Base-by-base conservation (phyloP, 2,888 invertebrate species). In the Xestia rhomboidea region DNA sequence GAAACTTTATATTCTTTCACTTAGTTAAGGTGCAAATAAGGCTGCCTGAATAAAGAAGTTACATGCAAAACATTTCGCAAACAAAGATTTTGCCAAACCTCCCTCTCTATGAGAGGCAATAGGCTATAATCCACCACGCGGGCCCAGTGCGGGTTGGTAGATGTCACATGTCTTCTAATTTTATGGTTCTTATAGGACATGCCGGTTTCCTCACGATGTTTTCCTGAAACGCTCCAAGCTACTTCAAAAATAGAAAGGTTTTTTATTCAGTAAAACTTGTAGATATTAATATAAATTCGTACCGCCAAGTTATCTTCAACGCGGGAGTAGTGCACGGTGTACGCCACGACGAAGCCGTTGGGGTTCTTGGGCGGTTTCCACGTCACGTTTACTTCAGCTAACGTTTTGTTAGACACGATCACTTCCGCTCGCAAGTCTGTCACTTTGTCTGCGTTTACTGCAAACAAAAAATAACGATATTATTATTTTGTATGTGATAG, bases 321-420 rank as follows among this genome's bases (percentile, higher is more conserved):
- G 72, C 97, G 97, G 82, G 97, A 97, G 91, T 98, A 98, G 85
- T 98, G 97, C 73, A 99, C 97, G 82, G 98, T 97, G 94, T 99
- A 99, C 0, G 98, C 98, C 63, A 99, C 97, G 67, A 99, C 98
- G 79, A 98, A 97, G 3, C 99, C 99, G 93, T 99, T 99, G 0
- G 99, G 99, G 82, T 98, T 96, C 38, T 92, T 88, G 0, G 99
- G 99, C 87, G 98, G 98, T 5, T 97, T 96, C 99, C 99, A 99
- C 44, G 96, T 97, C 6, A 99, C 95, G 68, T 97, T 97, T 24
- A 98, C 97, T 86, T 97, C 97, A 1, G 97, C 97, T 34, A 95
- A 87, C 0, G 97, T 96, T 85, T 95, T 95, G 82, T 97, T 96
- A 24, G 95, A 94, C 27, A 92, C 90, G 73, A 95, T 79, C 30